These are phyloP conservation scores for Camponotus vicinus DNA, from an alignment of 1,140 invertebrate genomes.

Conservation along the genomic window DNA sequence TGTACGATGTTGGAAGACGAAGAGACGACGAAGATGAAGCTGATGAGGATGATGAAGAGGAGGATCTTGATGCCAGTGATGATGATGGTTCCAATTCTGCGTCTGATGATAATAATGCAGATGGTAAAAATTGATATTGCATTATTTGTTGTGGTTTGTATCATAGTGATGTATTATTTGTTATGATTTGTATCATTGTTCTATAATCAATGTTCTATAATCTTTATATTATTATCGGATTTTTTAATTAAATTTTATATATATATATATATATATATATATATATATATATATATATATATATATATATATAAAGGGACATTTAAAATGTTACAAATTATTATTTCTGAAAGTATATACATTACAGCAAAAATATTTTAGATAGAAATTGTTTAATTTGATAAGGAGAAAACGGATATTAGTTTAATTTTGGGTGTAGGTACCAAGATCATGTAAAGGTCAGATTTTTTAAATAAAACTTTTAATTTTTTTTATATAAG, in stretches of 20 bases:
- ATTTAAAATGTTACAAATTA: too few species aligned
- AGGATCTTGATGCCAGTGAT: conserved; percentile 85
- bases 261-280: not conserved
- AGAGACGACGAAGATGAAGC: conserved; percentile 92
- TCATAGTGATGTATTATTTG: too few species aligned
- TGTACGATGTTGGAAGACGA: conserved; percentile 93
- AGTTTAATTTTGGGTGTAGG: too few species aligned
- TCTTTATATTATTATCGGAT: conserved; percentile 3
- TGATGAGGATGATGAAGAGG: conserved; percentile 91
- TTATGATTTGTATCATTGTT: conserved; percentile 18
- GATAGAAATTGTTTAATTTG: too few species aligned
- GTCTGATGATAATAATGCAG: conserved; percentile 87
- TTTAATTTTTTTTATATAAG: too few species aligned
- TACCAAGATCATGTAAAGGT: too few species aligned
- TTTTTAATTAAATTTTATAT: conserved; percentile 11
- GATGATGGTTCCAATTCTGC: conserved; percentile 86
- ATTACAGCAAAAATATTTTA: too few species aligned
- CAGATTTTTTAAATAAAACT: too few species aligned
- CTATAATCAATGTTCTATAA: not conserved
- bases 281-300: not conserved
- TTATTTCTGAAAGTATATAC: too few species aligned
- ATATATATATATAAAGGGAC: not conserved
- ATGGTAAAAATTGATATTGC: conserved; percentile 82
- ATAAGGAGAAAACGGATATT: too few species aligned
- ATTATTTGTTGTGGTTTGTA: conserved; percentile 48